phyloP scores from a whole-genome alignment of 53 echinoderm and acorn worm species.

The Patiria pectinifera region DNA sequence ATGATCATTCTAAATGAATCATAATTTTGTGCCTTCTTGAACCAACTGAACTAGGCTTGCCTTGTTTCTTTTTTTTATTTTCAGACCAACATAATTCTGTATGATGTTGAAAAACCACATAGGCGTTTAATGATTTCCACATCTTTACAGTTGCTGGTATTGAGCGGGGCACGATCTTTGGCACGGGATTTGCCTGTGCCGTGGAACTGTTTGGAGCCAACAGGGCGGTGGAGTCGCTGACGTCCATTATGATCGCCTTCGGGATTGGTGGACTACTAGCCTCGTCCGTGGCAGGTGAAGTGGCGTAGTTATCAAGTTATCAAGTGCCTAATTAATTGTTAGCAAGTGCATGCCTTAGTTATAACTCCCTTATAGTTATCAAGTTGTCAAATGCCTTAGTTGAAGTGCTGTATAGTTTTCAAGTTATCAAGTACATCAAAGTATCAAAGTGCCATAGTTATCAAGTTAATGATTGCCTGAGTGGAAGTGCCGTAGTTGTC shows the following conservation, averaged over 20 bases:
- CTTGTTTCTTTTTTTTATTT: neutral
- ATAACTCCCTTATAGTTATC: too few species aligned
- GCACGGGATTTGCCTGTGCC: neutral
- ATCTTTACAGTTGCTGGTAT: constrained; percentile 25
- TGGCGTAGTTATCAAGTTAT: neutral
- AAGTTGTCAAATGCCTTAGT: too few species aligned
- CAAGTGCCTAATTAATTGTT: too few species aligned
- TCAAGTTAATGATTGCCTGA: too few species aligned
- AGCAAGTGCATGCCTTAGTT: too few species aligned
- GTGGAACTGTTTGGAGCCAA: constrained; percentile 54
- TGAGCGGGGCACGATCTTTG: constrained; percentile 21
- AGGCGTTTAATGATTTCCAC: neutral
- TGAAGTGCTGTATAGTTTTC: too few species aligned
- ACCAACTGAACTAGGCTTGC: neutral
- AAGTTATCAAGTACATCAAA: too few species aligned
- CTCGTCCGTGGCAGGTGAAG: constrained; percentile 27
- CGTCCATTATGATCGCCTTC: constrained; percentile 47
- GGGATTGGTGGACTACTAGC: constrained; percentile 60
- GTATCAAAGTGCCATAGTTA: too few species aligned
- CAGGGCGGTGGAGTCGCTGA: constrained; percentile 38
- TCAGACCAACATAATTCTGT: neutral
- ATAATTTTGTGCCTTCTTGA: too few species aligned
- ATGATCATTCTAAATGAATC: too few species aligned
- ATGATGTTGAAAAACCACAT: too few species aligned
- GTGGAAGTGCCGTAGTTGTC: too few species aligned